Conservation (phyloP, 2,113 vertebrate species). For the Leucoraja erinaceus region DNA sequence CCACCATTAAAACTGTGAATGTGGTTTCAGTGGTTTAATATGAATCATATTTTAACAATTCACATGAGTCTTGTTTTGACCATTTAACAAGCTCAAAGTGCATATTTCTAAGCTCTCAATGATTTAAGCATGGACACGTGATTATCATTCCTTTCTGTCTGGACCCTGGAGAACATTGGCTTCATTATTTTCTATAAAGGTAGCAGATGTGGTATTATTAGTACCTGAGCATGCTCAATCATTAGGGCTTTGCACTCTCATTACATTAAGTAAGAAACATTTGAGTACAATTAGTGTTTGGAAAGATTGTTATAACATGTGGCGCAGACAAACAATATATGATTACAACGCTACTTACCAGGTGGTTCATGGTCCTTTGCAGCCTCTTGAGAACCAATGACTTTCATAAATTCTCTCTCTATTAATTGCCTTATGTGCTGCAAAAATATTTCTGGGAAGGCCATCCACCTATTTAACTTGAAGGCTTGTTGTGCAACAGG, state of each 20-base stretch:
- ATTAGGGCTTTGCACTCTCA: background rate
- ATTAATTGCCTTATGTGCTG: constrained; percentile 1
- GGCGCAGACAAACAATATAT: constrained; percentile 11
- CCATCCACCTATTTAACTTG: background rate
- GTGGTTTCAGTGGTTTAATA: background rate
- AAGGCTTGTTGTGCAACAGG: background rate
- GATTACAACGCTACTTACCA: background rate
- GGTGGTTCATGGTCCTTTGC: constrained; percentile 13
- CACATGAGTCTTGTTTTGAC: background rate
- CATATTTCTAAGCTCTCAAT: background rate
- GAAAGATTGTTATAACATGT: constrained; percentile 11
- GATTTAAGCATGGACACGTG: background rate
- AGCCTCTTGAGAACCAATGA: background rate
- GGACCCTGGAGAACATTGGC: background rate
- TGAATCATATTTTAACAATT: background rate
- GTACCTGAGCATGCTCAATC: background rate
- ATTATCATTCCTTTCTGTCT: background rate
- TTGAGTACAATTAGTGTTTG: background rate
- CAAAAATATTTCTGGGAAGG: background rate
- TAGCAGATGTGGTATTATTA: constrained; percentile 13
- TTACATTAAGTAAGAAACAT: background rate
- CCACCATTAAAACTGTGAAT: background rate
- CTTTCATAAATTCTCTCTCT: background rate
- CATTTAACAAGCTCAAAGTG: background rate
- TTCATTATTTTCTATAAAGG: background rate